Percentiles rank a stretch among this genome's conserved stretches.
Conservation (phyloP, 2,888 invertebrate genomes). For the Agrotis exclamationis region DNA sequence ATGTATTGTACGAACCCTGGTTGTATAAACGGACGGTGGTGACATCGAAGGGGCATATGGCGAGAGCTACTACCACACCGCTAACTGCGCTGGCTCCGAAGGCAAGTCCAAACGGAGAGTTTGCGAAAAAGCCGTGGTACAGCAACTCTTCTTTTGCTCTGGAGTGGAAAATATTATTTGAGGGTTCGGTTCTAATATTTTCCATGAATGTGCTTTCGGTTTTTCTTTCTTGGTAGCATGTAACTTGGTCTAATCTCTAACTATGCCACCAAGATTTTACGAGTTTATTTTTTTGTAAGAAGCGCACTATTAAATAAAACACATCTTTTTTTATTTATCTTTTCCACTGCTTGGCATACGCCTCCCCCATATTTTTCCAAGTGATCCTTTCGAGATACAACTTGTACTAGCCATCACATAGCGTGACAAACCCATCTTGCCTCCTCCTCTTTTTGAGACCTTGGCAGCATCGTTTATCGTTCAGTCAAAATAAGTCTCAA, state of each 20-base stretch:
- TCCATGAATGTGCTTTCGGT: not conserved
- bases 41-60: conserved; percentile 97
- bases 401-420: too few relatives aligned
- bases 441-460: too few relatives aligned
- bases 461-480: too few relatives aligned
- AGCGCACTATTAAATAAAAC: too few relatives aligned
- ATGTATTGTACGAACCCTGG: conserved; percentile 92
- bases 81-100: conserved; percentile 93
- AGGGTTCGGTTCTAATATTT: conserved; percentile 30
- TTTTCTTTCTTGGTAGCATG: too few relatives aligned
- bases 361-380: too few relatives aligned
- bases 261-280: not conserved
- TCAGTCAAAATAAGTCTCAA: too few relatives aligned
- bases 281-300: too few relatives aligned
- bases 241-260: not conserved
- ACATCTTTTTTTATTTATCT: too few relatives aligned
- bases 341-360: too few relatives aligned
- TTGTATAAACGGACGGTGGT: conserved; percentile 97
- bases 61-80: conserved; percentile 94
- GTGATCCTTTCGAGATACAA: too few relatives aligned
- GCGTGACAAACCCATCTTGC: too few relatives aligned
- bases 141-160: conserved; percentile 84
- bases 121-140: conserved; percentile 75
- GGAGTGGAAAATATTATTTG: conserved; percentile 60
- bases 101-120: conserved; percentile 82